Conservation (phyloP, 2,113 vertebrate species). For the Leucoraja erinaceus region DNA sequence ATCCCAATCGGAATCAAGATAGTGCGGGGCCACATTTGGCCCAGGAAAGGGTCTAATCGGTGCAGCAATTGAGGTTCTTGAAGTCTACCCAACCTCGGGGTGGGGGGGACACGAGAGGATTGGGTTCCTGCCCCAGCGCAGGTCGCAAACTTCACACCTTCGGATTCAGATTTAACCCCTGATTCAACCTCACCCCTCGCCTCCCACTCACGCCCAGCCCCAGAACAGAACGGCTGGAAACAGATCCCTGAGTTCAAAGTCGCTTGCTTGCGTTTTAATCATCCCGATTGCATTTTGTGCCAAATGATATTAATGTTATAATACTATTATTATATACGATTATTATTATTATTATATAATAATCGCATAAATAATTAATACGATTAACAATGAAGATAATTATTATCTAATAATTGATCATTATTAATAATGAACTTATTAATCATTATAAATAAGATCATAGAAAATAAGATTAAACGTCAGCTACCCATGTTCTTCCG, state of each 20-base stretch:
- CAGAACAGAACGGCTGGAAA: background rate
- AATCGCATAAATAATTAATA: too few relatives aligned
- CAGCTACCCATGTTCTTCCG: too few relatives aligned
- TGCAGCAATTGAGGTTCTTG: background rate
- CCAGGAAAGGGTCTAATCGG: background rate
- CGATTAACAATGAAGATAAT: too few relatives aligned
- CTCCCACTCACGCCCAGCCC: background rate
- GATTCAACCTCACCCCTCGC: background rate
- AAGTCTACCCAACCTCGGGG: background rate
- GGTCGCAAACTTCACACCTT: background rate
- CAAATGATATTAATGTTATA: too few relatives aligned
- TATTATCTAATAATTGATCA: too few relatives aligned
- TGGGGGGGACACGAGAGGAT: background rate
- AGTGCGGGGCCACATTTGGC: background rate
- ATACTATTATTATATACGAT: too few relatives aligned
- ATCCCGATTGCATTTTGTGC: background rate
- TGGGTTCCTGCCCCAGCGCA: background rate
- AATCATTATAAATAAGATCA: too few relatives aligned
- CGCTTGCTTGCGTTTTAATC: background rate
- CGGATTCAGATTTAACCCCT: background rate
- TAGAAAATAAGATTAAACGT: too few relatives aligned
- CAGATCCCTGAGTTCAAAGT: background rate
- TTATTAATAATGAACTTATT: too few relatives aligned
- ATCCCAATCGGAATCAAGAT: background rate
- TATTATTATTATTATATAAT: too few relatives aligned